Evolutionary conservation across 2,888 invertebrate species (phyloP).

Genomic region (Folsomia manolachei): DNA sequence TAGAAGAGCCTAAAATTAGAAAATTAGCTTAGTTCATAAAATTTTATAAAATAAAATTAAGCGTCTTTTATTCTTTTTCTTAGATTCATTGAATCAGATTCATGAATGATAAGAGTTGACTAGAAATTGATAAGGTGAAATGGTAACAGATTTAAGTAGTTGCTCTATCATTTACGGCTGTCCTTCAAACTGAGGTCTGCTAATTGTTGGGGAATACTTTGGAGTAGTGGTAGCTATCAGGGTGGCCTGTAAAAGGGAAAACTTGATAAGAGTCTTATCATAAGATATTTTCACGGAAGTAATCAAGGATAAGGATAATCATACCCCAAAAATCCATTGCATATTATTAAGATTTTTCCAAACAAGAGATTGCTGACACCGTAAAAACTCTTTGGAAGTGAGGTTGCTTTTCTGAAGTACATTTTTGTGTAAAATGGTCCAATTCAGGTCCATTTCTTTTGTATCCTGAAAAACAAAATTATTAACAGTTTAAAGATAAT

Average conservation of each 20-base stretch:
- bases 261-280: background rate
- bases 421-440: conserved; percentile 34
- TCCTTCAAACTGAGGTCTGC: conserved; percentile 41
- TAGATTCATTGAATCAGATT: no score
- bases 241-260: conserved; percentile 29
- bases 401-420: conserved; percentile 21
- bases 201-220: conserved; percentile 20
- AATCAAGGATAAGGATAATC: conserved; percentile 1
- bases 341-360: conserved; percentile 33
- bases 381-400: conserved; percentile 29
- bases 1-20: no score
- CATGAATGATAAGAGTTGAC: no score
- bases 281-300: no score
- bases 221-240: conserved; percentile 22
- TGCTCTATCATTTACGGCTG: conserved; percentile 26
- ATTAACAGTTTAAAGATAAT: conserved; percentile 3
- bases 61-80: no score
- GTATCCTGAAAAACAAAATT: conserved; percentile 21
- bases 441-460: conserved; percentile 40
- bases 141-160: no score
- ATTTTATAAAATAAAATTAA: no score
- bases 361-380: conserved; percentile 27
- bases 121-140: no score
- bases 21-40: no score
- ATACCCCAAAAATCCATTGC: conserved; percentile 34